Conservation (phyloP, 2,888 invertebrate species). For the Dryococelus australis region DNA sequence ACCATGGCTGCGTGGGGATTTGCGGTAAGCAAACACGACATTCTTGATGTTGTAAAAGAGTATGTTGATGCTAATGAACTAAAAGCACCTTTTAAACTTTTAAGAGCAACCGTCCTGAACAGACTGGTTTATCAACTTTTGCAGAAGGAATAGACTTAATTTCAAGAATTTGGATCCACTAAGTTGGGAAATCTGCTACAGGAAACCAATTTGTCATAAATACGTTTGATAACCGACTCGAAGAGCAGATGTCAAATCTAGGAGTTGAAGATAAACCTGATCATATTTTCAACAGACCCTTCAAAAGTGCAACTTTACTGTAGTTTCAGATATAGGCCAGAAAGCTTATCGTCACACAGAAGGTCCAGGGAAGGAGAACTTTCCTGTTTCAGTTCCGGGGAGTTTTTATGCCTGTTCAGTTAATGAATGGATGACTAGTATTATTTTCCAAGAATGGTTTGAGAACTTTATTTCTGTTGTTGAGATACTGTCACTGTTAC, state of each 20-base stretch:
- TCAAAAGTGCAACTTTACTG: slow-evolving; percentile 42
- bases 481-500: slow-evolving; percentile 35
- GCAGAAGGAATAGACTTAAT: slow-evolving; percentile 27
- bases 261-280: slow-evolving; percentile 34
- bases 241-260: slow-evolving; percentile 36
- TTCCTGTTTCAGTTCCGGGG: slow-evolving; percentile 42
- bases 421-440: slow-evolving; percentile 33
- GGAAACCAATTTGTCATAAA: slow-evolving; percentile 44
- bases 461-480: slow-evolving; percentile 32
- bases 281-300: slow-evolving; percentile 44
- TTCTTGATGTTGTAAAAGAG: background rate
- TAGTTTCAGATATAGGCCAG: slow-evolving; percentile 44
- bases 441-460: slow-evolving; percentile 35
- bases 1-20: background rate
- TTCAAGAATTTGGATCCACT: slow-evolving; percentile 45
- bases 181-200: slow-evolving; percentile 42
- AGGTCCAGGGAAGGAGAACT: slow-evolving; percentile 47
- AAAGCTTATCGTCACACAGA: slow-evolving; percentile 46
- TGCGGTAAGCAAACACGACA: background rate
- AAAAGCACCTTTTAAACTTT: slow-evolving; percentile 27
- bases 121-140: slow-evolving; percentile 40
- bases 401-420: slow-evolving; percentile 25
- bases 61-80: slow-evolving; percentile 16
- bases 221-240: slow-evolving; percentile 41
- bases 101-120: slow-evolving; percentile 31